Evolutionary conservation across 1,140 invertebrate species (phyloP).

Genomic region (Aethina tumida): DNA sequence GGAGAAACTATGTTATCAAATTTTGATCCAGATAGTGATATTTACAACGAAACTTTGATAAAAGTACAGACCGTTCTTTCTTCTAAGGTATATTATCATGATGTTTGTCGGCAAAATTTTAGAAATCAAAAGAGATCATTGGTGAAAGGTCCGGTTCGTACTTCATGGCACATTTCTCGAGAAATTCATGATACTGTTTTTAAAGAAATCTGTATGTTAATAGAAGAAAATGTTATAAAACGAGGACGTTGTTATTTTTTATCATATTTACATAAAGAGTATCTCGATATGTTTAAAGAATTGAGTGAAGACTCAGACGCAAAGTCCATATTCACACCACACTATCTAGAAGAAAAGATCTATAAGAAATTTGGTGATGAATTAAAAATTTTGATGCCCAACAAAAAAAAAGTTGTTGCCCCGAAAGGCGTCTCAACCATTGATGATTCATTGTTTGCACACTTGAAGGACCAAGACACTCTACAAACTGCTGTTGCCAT

Average conservation of each 20-base stretch:
- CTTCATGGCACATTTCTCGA: constrained; percentile 11
- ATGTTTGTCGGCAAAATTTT: constrained; percentile 9
- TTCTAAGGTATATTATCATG: constrained; percentile 7
- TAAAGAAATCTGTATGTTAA: constrained; percentile 10
- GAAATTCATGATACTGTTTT: constrained; percentile 11
- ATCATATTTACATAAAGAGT: constrained; percentile 7
- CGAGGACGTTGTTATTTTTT: constrained; percentile 12
- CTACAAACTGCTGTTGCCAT: constrained; percentile 17
- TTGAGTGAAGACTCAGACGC: constrained; percentile 8
- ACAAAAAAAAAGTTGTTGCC: constrained; percentile 18
- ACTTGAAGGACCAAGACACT: constrained; percentile 20
- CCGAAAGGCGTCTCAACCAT: constrained; percentile 16
- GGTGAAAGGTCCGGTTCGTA: constrained; percentile 11
- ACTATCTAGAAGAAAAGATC: constrained; percentile 18
- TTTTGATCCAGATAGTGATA: constrained; percentile 9
- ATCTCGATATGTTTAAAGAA: constrained; percentile 11
- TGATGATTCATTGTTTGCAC: constrained; percentile 20
- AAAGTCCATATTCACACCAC: constrained; percentile 11
- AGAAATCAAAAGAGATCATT: constrained; percentile 11
- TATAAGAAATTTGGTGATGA: constrained; percentile 16
- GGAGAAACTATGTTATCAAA: constrained; percentile 9
- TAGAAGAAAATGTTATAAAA: constrained; percentile 9
- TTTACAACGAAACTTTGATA: constrained; percentile 10
- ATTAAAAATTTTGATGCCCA: constrained; percentile 16
- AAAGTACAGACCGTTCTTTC: constrained; percentile 9